Evolutionary conservation across 2,888 invertebrate genomes (phyloP).

Genomic region (Rapana venosa): DNA sequence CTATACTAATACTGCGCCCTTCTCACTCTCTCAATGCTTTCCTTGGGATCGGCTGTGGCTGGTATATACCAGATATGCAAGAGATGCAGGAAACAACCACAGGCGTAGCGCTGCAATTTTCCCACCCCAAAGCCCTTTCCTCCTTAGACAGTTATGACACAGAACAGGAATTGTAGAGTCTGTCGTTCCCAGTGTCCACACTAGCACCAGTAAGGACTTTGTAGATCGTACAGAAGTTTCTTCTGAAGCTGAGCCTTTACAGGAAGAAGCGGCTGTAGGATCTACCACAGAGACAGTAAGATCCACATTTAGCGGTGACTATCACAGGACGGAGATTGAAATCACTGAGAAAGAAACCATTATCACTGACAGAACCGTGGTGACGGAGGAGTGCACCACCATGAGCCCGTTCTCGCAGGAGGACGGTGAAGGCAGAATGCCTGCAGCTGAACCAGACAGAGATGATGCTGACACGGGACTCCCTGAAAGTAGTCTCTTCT

Average conservation of each 20-base stretch:
- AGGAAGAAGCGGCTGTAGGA: not conserved
- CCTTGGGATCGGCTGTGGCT: constrained; percentile 57
- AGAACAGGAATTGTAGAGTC: not conserved
- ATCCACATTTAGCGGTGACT: constrained; percentile 21
- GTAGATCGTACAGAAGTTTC: not conserved
- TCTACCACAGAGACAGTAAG: not conserved
- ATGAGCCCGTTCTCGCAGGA: not conserved
- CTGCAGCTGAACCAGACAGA: not conserved
- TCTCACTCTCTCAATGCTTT: constrained; percentile 56
- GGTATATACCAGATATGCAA: constrained; percentile 51
- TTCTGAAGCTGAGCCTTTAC: not conserved
- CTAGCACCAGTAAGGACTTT: not conserved
- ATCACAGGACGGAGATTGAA: constrained; percentile 34
- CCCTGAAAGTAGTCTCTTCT: not conserved
- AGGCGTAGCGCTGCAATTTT: not conserved
- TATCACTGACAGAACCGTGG: constrained; percentile 8
- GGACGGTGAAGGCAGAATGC: not conserved
- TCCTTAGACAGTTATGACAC: not conserved
- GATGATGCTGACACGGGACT: not conserved
- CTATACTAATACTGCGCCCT: constrained; percentile 39
- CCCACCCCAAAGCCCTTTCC: not conserved
- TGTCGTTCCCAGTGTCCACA: not conserved
- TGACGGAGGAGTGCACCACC: constrained; percentile 6
- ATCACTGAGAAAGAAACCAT: constrained; percentile 37
- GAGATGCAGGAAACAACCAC: constrained; percentile 37